phyloP scores from a whole-genome alignment of 2,797 vertebrate genomes.

The Gallirallus australis region DNA sequence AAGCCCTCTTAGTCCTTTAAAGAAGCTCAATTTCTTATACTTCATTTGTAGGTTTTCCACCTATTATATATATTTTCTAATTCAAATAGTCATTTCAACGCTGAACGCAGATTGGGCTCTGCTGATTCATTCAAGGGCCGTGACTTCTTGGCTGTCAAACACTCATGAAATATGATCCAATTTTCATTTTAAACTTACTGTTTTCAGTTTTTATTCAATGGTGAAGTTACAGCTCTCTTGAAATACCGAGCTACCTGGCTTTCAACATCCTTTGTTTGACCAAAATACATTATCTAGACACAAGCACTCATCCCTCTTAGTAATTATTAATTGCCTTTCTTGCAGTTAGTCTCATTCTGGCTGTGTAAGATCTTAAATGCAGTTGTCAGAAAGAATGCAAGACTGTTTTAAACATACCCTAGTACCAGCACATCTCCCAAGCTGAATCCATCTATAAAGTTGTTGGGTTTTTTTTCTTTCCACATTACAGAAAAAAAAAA shows the following conservation, averaged over 20 bases:
- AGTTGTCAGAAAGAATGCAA: neutral
- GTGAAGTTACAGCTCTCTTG: neutral
- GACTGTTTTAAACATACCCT: neutral
- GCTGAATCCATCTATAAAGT: neutral
- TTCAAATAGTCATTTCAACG: neutral
- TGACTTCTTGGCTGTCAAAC: neutral
- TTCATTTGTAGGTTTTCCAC: neutral
- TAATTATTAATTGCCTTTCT: neutral
- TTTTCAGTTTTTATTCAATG: neutral
- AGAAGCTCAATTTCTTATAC: neutral
- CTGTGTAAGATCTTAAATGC: neutral
- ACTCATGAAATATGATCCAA: neutral
- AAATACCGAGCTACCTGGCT: neutral
- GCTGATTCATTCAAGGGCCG: neutral
- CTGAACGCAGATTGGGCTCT: neutral
- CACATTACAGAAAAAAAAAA: neutral
- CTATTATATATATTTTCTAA: neutral
- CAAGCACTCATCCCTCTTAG: neutral
- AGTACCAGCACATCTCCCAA: neutral
- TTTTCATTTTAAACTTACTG: neutral
- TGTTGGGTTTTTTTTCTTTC: neutral
- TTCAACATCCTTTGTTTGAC: neutral
- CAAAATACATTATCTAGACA: rapidly evolving
- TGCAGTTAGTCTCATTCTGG: neutral
- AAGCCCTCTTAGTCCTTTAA: neutral